Base-by-base conservation (phyloP, 2,888 invertebrate genomes). In the Tetramorium bicarinatum region DNA sequence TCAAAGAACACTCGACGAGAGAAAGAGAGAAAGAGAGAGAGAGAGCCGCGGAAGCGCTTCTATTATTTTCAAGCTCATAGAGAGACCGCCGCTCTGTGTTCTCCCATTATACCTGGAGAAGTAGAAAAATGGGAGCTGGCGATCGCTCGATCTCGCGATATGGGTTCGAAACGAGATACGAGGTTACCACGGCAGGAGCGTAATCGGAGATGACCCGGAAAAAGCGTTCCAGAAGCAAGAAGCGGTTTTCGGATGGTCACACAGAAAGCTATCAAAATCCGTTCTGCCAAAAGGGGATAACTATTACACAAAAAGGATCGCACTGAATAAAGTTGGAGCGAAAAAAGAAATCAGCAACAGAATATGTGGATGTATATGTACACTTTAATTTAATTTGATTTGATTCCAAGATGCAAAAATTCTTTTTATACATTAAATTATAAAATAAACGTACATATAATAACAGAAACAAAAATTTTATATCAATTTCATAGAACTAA, bases 1-100 rank as follows among this genome's bases (percentile, higher is more conserved):
- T 93, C 92, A 93, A 93, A 91, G 91, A 91, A 92, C 89, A 91
- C 88, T 91, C 88, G 88, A 89, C 21, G 25, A 64, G 44, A 64
- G n/a, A 49, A 18, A 71, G 21, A 41, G 18, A 52, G 52, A n/a
- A n/a, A 64, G 52, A 29, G n/a, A 29, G 13, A 49, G n/a, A 89
- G 90, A 90, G 87, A 88, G 82, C 88, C 89, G 90, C 92, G 93
- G 93, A 93, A 93, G 92, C 93, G 89, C 88, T 87, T 89, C 91
- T 91, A 91, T 93, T 91, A 91, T 92, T 90, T 90, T 85, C 84
- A 86, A 83, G 82, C 83, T 88, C 87, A 87, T 87, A 88, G 82
- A 82, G 88, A 76, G 82, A 49, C 69, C 71, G 49, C 61, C 38
- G 76, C 72, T 85, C 64, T 77, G 69, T 87, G 69, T 83, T 84